Conservation (phyloP, 2,113 vertebrate species). For the Tympanuchus pallidicinctus region DNA sequence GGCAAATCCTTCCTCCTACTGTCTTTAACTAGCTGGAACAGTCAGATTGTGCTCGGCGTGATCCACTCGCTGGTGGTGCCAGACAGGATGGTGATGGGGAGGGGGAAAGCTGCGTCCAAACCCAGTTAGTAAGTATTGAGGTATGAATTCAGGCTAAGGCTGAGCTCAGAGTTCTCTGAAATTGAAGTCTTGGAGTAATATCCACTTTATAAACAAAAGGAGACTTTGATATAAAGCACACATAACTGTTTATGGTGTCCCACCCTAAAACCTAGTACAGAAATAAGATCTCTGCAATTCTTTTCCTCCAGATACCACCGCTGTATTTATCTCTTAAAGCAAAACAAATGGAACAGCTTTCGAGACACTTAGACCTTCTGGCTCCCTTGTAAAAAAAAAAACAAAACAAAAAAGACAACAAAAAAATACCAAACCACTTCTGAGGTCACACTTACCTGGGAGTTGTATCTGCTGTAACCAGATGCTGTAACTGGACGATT, state of each 20-base stretch:
- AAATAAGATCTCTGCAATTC: slow-evolving; percentile 13
- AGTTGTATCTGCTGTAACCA: not conserved
- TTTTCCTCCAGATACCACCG: not conserved
- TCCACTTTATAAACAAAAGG: slow-evolving; percentile 23
- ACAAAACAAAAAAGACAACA: no score
- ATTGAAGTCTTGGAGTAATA: slow-evolving; percentile 7
- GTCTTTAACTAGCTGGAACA: not conserved
- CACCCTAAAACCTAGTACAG: not conserved
- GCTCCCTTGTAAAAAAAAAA: slow-evolving; percentile 2
- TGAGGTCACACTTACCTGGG: not conserved
- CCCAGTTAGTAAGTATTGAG: slow-evolving; percentile 31
- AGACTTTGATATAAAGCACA: slow-evolving; percentile 57
- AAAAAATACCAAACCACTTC: not conserved
- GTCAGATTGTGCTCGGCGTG: not conserved
- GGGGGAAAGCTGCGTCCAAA: not conserved
- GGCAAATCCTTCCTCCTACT: not conserved
- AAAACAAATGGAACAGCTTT: slow-evolving; percentile 49
- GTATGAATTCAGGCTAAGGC: slow-evolving; percentile 11
- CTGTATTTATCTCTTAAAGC: slow-evolving; percentile 54
- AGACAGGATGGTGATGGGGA: not conserved
- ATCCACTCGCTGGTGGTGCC: slow-evolving; percentile 6
- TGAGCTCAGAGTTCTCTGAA: not conserved
- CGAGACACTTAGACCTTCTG: slow-evolving; percentile 26
- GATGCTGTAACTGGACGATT: not conserved
- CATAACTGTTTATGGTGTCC: slow-evolving; percentile 41